Conservation (phyloP, 2,888 invertebrate species). For the Apamea anceps region DNA sequence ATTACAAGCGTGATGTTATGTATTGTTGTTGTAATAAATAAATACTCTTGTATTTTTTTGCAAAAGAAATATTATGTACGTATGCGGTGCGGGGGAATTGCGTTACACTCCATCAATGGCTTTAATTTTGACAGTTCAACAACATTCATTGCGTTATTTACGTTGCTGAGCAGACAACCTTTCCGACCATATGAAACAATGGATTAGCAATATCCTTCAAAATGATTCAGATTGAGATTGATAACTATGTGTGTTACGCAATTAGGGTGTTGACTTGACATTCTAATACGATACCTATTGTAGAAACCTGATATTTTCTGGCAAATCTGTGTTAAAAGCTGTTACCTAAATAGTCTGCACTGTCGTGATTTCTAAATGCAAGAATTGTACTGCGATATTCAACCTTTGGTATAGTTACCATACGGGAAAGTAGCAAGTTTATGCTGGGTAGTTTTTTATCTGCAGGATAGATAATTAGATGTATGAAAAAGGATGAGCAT, state of each 20-base stretch:
- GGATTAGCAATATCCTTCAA: not conserved
- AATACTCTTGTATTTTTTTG: slow-evolving; percentile 1
- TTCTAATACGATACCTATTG: not conserved
- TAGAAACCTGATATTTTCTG: not conserved
- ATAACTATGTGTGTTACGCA: not conserved
- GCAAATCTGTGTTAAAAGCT: not conserved
- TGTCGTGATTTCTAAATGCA: slow-evolving; percentile 5
- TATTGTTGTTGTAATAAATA: not conserved
- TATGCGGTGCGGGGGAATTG: not conserved
- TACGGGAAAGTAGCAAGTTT: not conserved
- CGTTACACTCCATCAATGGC: not conserved
- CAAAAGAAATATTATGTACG: not conserved
- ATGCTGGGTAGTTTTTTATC: not conserved
- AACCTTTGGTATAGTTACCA: slow-evolving; percentile 21
- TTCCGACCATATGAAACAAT: not conserved
- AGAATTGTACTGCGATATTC: slow-evolving; percentile 1
- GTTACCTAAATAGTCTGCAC: not conserved
- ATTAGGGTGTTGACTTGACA: not conserved
- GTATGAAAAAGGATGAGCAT: not conserved
- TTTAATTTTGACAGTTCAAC: not conserved
- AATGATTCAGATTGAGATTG: not conserved
- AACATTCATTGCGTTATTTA: not conserved
- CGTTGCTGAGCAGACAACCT: too few relatives aligned
- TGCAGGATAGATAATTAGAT: not conserved
- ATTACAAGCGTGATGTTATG: not conserved